Percentiles rank a stretch among this genome's conserved stretches.
Evolutionary conservation across 2,888 invertebrate species (phyloP).

Genomic region (Tipula confusa): DNA sequence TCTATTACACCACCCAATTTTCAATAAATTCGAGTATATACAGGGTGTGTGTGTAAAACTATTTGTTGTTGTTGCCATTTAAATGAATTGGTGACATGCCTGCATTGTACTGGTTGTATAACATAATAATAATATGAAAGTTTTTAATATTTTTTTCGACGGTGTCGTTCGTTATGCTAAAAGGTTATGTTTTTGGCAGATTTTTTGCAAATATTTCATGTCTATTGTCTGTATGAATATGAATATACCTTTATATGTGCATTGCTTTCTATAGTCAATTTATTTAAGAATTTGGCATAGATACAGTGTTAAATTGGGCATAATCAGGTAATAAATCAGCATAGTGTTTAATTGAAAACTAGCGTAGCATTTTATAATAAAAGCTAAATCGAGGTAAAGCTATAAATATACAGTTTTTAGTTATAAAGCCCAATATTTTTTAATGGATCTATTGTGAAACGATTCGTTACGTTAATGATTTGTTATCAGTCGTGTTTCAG

Average conservation of each 20-base stretch:
- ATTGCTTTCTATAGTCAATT: background rate
- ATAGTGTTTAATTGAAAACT: background rate
- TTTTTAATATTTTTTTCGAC: background rate
- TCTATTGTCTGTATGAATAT: background rate
- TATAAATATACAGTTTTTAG: no score
- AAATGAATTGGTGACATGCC: constrained; percentile 25
- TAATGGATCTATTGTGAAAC: no score
- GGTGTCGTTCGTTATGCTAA: background rate
- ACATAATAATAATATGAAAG: background rate
- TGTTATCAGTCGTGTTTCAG: no score
- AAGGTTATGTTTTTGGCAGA: background rate
- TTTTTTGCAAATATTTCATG: constrained; percentile 1
- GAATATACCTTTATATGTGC: background rate
- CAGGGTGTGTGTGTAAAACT: background rate
- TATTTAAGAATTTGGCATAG: background rate
- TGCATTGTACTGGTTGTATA: constrained; percentile 25
- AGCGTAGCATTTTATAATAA: background rate
- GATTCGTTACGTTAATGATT: no score
- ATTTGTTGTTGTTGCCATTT: background rate
- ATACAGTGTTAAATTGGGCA: background rate
- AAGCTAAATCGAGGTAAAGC: no score
- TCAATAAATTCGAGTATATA: background rate
- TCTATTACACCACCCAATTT: constrained; percentile 4
- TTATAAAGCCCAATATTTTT: no score
- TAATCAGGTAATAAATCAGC: background rate